Conservation (phyloP, 2,888 invertebrate species). For the Perdita meconis region DNA sequence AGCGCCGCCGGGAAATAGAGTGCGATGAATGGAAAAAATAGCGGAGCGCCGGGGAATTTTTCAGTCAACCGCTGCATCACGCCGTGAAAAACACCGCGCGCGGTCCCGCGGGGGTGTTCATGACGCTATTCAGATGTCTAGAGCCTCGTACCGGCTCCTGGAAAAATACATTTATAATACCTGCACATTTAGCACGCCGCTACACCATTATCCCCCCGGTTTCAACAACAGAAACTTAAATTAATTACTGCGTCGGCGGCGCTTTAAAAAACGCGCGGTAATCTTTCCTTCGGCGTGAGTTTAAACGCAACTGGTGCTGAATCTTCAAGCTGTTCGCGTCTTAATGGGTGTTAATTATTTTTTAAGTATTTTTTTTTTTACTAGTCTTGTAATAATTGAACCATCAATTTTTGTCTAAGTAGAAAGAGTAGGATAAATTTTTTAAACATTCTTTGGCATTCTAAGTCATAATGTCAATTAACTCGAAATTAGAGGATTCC, state of each 20-base stretch:
- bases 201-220: slow-evolving; percentile 27
- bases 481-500: too few species aligned
- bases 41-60: slow-evolving; percentile 72
- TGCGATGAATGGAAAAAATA: slow-evolving; percentile 71
- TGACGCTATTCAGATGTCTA: slow-evolving; percentile 66
- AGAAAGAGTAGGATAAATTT: too few species aligned
- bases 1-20: slow-evolving; percentile 37
- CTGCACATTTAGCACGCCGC: slow-evolving; percentile 39
- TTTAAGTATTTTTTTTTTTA: too few species aligned
- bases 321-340: too few species aligned
- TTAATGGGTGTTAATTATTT: too few species aligned
- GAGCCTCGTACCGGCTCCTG: slow-evolving; percentile 32
- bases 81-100: slow-evolving; percentile 63
- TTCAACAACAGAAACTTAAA: slow-evolving; percentile 15
- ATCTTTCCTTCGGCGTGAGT: too few species aligned
- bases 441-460: too few species aligned
- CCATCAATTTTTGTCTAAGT: too few species aligned
- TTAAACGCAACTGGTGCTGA: too few species aligned
- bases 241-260: slow-evolving; percentile 34
- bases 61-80: slow-evolving; percentile 74
- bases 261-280: not conserved
- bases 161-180: slow-evolving; percentile 57
- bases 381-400: too few species aligned
- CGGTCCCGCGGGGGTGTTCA: slow-evolving; percentile 61
- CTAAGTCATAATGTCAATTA: too few species aligned